Percentiles rank a stretch among this genome's conserved stretches.
Conservation (phyloP, 2,888 invertebrate species). For the Amphimallon solstitiale region DNA sequence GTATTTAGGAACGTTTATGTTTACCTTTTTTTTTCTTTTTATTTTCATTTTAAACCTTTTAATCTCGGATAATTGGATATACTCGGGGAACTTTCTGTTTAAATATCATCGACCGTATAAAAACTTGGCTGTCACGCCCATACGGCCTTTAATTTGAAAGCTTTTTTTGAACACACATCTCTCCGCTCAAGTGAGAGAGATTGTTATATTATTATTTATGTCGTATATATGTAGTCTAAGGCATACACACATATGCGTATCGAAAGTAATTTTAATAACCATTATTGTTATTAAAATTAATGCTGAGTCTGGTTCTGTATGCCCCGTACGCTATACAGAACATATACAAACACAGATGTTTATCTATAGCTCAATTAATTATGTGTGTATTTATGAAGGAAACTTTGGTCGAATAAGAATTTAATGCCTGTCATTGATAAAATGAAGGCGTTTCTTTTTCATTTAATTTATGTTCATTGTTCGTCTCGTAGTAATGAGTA, state of each 20-base stretch:
- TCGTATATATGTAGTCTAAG: slow-evolving; percentile 2
- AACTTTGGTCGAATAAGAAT: slow-evolving; percentile 26
- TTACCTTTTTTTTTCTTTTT: slow-evolving; percentile 44
- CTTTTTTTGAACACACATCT: slow-evolving; percentile 18
- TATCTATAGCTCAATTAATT: slow-evolving; percentile 39
- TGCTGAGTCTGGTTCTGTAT: slow-evolving; percentile 22
- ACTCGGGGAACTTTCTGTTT: slow-evolving; percentile 39
- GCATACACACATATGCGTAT: not conserved
- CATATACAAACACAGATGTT: slow-evolving; percentile 29
- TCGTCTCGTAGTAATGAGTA: slow-evolving; percentile 22
- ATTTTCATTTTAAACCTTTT: slow-evolving; percentile 45
- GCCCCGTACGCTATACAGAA: too few relatives aligned
- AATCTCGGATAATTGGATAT: slow-evolving; percentile 52
- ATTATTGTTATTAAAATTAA: slow-evolving; percentile 38
- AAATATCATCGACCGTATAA: slow-evolving; percentile 42
- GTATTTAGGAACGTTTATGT: slow-evolving; percentile 48
- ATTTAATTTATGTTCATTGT: slow-evolving; percentile 26
- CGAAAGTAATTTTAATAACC: slow-evolving; percentile 38
- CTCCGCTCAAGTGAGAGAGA: too few relatives aligned
- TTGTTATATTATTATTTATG: slow-evolving; percentile 32
- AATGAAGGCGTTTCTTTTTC: slow-evolving; percentile 24
- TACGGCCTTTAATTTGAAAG: slow-evolving; percentile 43
- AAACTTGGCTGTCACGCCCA: slow-evolving; percentile 46
- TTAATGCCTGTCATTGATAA: slow-evolving; percentile 33
- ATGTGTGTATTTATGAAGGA: slow-evolving; percentile 18